Evolutionary conservation across 2,113 vertebrate species (phyloP), one percentile per base, ranked within the genome.

Genomic region (Struthidea cinerea): DNA sequence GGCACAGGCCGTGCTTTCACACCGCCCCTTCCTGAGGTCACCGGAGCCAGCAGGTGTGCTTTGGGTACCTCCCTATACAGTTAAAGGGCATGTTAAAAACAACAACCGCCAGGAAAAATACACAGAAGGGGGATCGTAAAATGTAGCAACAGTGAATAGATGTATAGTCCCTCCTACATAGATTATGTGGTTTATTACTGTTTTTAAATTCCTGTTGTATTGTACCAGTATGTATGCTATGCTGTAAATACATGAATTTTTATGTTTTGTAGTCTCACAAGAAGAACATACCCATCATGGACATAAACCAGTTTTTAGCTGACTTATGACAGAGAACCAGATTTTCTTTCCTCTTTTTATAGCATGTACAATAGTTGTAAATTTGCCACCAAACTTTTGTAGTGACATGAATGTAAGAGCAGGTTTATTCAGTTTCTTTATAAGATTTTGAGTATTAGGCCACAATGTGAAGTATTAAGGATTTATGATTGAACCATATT

Each of bases 11-110:
- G 63, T 16, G 41, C 69, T 60, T 75, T 67, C 78, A 20, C 65
- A 50, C 33, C 1, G 0, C 33, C 47, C 26, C 52, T 50, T 60
- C 56, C 65, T 68, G 6, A 0, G 23, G 1, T 42, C 2, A 2
- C 28, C 1, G 0, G 20, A 41, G 39, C 35, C 33, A n/a, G 33
- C 42, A 21, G 13, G 1, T 4, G 1, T 47, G 41, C 75, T 63
- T 47, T 21, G 33, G 33, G 18, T 53, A 22, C 17, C 30, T 50
- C 5, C 0, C 42, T 17, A 0, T 10, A 14, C 59, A 46, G 63
- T 17, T 59, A 27, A 64, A 81, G 42, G 65, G 22, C 23, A 9
- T 23, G 35, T 39, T 8, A 88, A 33, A 61, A 64, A 19, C 23
- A 67, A 52, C 44, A 65, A 0, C 32, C 20, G 1, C 37, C 49